A percentile compares a stretch with the other conserved stretches of the same genome.
These are phyloP conservation scores for Neotoxoptera formosana DNA, from an alignment of 1,140 invertebrate species.

Conservation along the genomic window DNA sequence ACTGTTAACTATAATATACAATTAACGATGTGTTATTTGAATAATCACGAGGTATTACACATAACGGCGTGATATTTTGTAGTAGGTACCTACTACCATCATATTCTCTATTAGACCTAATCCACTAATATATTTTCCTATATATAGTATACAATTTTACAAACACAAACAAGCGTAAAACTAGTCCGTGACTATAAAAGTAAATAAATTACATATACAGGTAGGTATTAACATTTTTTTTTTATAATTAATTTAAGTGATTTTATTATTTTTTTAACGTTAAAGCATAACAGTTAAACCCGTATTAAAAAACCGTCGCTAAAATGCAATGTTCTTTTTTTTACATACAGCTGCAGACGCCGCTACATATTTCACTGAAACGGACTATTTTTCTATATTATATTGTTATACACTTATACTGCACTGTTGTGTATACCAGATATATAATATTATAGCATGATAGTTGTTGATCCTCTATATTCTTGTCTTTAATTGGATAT, in stretches of 20 bases:
- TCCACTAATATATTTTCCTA: not conserved
- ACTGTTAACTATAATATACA: too few species aligned
- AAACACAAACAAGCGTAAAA: too few species aligned
- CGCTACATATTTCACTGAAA: not conserved
- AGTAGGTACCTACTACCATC: too few species aligned
- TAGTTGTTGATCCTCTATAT: not conserved
- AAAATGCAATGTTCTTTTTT: not conserved
- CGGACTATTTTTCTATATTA: not conserved
- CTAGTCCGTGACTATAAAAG: too few species aligned
- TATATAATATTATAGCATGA: not conserved
- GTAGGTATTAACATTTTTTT: not conserved
- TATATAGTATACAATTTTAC: not conserved
- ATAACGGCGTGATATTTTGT: not conserved
- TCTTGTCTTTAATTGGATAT: not conserved
- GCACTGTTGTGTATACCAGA: not conserved
- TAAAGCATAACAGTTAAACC: not conserved
- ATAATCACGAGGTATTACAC: too few species aligned
- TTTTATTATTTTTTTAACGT: not conserved
- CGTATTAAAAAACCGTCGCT: not conserved
- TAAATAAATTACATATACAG: too few species aligned
- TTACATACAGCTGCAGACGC: not conserved
- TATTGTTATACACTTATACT: too few species aligned
- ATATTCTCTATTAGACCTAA: not conserved
- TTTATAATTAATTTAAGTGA: not conserved
- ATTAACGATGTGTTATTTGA: too few species aligned